These are phyloP conservation scores for Arenaria interpres DNA, from an alignment of 2,113 vertebrate species.

Conservation along the genomic window DNA sequence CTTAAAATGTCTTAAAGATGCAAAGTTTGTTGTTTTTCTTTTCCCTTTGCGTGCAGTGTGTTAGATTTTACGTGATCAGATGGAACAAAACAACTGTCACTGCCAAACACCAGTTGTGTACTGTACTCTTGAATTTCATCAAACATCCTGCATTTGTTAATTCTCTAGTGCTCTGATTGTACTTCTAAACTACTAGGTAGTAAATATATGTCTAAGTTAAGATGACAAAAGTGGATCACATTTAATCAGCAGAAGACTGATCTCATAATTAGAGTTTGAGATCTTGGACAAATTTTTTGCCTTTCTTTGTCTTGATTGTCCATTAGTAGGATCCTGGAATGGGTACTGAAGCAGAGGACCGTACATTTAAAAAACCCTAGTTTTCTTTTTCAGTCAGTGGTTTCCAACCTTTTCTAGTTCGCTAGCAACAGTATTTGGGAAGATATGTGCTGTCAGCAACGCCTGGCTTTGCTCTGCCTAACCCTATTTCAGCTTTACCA, in stretches of 20 bases:
- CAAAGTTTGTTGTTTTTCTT: background rate
- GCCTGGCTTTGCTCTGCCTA: background rate
- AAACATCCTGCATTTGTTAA: background rate
- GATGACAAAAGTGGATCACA: background rate
- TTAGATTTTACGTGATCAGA: background rate
- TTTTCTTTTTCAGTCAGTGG: background rate
- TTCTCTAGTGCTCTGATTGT: background rate
- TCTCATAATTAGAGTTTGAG: background rate
- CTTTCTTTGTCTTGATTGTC: background rate
- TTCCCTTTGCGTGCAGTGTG: background rate
- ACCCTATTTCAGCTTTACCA: background rate
- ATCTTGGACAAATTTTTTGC: background rate
- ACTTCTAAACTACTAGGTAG: background rate
- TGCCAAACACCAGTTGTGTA: background rate
- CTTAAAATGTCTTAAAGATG: background rate
- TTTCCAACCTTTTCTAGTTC: background rate
- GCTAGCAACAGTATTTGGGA: background rate
- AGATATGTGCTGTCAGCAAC: background rate
- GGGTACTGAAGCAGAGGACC: background rate
- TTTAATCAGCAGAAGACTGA: background rate
- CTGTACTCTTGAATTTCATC: background rate
- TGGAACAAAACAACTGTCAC: background rate
- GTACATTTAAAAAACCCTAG: background rate
- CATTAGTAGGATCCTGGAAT: background rate
- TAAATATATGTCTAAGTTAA: background rate